These are phyloP conservation scores for Leptobrachium ailaonicum DNA, from an alignment of 2,113 vertebrate species.

Conservation along the genomic window DNA sequence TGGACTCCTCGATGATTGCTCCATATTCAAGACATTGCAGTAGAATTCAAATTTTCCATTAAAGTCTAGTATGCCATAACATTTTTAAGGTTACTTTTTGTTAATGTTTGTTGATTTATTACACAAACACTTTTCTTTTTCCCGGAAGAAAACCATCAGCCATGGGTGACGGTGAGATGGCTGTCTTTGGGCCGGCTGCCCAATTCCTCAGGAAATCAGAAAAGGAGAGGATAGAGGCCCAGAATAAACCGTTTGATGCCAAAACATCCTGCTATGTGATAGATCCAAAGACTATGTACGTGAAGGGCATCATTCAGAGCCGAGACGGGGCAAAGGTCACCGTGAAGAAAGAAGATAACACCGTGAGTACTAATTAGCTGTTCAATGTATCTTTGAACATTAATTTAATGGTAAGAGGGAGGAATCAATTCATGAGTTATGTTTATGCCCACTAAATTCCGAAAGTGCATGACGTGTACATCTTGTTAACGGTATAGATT, in stretches of 20 bases:
- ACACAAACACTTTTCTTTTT: background rate
- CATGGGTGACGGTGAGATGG: slow-evolving; percentile 75
- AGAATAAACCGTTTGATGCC: slow-evolving; percentile 81
- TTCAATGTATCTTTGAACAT: too few relatives aligned
- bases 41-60: too few relatives aligned
- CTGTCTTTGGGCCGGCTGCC: slow-evolving; percentile 67
- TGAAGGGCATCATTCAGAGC: slow-evolving; percentile 73
- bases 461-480: too few relatives aligned
- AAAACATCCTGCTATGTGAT: slow-evolving; percentile 75
- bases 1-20: too few relatives aligned
- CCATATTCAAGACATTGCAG: too few relatives aligned
- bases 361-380: slow-evolving; percentile 60
- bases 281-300: slow-evolving; percentile 72
- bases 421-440: too few relatives aligned
- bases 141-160: slow-evolving; percentile 51
- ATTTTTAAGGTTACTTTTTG: too few relatives aligned
- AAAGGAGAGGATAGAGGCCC: slow-evolving; percentile 73
- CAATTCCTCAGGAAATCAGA: slow-evolving; percentile 74
- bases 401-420: too few relatives aligned
- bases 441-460: too few relatives aligned
- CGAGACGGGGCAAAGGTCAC: slow-evolving; percentile 79
- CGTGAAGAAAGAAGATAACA: slow-evolving; percentile 68
- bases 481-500: too few relatives aligned
- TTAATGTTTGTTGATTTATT: too few relatives aligned
- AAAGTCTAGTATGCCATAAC: too few relatives aligned